Evolutionary conservation across 1,140 invertebrate genomes (phyloP), one percentile per base, ranked within the genome.

Genomic region (Lucilia cuprina): DNA sequence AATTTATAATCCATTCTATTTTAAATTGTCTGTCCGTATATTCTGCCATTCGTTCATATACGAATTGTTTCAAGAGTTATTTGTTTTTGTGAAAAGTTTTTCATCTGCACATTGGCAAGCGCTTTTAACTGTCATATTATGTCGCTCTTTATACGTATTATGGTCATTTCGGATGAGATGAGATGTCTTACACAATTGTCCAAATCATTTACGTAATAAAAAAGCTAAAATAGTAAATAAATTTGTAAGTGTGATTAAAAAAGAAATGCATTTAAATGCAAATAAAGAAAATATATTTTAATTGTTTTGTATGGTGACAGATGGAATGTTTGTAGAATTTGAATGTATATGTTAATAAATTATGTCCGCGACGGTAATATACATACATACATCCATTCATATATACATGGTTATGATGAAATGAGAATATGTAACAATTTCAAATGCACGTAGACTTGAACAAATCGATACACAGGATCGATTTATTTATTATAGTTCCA

Each of bases 1-100:
- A 70, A 70, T 70, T 70, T 70, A 70, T 70, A 70, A 70, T 21
- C 65, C 65, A 70, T 70, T 70, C 65, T 70, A 70, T 70, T 70
- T 70, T 21, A 70, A 70, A 70, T 70, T 70, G 65, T 70, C 41
- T 10, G 41, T 41, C 41, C 41, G 41, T 41, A 2, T 25, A 19
- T 70, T 41, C 41, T 41, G 5, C 10, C 41, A 8, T 41, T 41
- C 41, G 10, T 41, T 41, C 41, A 41, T 41, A 41, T 10, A 5
- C 41, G 41, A 41, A 41, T 41, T 41, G 2, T 41, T 41, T 10
- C 1, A 41, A 41, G 41, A 41, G 41, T 41, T 41, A 41, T 41
- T 41, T 41, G 10, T 41, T 41, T 41, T 60, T 60, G 14, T 60
- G 8, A 30, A 30, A 60, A 60, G 14, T 60, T 60, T 60, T n/a